These are phyloP conservation scores for Xiphophorus birchmanni DNA, from an alignment of 2,797 vertebrate species.

Conservation along the genomic window DNA sequence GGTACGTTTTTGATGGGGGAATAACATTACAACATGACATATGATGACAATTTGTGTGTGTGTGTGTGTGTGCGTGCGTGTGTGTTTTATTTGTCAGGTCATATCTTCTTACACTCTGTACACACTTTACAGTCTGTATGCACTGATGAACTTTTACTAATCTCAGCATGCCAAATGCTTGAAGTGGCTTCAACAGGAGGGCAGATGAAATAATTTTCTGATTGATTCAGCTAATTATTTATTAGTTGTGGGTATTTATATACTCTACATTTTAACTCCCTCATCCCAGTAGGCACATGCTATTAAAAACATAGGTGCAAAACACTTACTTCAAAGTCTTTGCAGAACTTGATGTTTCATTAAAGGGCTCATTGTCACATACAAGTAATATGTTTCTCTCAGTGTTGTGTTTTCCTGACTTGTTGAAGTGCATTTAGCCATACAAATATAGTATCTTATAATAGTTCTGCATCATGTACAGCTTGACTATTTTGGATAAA, in stretches of 20 bases:
- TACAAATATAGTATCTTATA: background rate
- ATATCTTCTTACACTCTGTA: background rate
- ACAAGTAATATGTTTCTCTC: background rate
- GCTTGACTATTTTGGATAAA: constrained; percentile 5
- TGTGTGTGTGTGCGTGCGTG: background rate
- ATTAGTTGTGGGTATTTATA: background rate
- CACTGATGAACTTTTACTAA: background rate
- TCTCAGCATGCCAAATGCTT: background rate
- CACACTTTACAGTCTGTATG: background rate
- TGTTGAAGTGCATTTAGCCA: background rate
- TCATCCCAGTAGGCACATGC: background rate
- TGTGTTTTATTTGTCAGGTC: background rate
- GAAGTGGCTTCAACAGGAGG: background rate
- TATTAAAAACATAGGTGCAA: background rate
- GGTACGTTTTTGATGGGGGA: too few relatives aligned
- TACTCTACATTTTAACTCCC: background rate
- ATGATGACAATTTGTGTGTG: background rate
- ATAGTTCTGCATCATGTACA: background rate
- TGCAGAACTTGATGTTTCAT: background rate
- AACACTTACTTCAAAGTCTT: background rate
- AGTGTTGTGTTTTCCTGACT: background rate
- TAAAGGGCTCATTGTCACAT: background rate
- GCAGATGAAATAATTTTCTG: background rate
- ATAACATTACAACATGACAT: too few relatives aligned
- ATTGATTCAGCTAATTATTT: background rate